These are phyloP conservation scores for Willisornis vidua DNA, from an alignment of 2,113 vertebrate genomes.

Conservation along the genomic window DNA sequence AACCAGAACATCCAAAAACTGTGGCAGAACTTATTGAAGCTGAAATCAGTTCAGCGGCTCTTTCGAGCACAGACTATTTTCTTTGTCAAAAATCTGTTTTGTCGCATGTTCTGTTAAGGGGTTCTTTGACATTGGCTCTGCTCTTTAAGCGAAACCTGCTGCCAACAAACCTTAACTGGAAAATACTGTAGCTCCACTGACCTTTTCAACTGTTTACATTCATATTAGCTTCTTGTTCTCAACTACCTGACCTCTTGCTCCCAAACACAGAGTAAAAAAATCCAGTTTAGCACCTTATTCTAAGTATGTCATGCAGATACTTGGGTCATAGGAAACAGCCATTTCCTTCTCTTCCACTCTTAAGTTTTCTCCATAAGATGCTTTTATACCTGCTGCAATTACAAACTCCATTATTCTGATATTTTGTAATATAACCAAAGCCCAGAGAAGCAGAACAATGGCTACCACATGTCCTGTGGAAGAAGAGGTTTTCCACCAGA, in stretches of 20 bases:
- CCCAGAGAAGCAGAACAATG: not conserved
- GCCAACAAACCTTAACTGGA: not conserved
- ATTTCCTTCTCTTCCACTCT: not conserved
- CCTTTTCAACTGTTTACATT: not conserved
- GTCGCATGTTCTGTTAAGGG: not conserved
- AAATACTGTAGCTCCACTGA: not conserved
- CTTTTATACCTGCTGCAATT: not conserved
- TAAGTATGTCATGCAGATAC: not conserved
- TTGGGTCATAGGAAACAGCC: not conserved
- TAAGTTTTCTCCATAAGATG: not conserved
- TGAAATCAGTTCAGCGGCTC: not conserved
- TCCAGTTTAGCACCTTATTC: not conserved
- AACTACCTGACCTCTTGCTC: not conserved
- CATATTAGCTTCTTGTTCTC: not conserved
- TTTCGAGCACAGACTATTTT: not conserved
- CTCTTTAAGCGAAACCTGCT: constrained; percentile 18
- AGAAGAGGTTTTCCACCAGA: not conserved
- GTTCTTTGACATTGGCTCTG: constrained; percentile 20
- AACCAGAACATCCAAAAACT: not conserved
- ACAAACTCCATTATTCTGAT: not conserved
- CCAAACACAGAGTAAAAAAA: not conserved
- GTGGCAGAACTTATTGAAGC: not conserved
- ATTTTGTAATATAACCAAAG: not conserved
- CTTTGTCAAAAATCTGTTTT: not conserved
- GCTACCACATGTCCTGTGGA: rapidly evolving